Evolutionary conservation across 2,113 vertebrate genomes (phyloP), one percentile per base, ranked within the genome.

Genomic region (Pedionomus torquatus): DNA sequence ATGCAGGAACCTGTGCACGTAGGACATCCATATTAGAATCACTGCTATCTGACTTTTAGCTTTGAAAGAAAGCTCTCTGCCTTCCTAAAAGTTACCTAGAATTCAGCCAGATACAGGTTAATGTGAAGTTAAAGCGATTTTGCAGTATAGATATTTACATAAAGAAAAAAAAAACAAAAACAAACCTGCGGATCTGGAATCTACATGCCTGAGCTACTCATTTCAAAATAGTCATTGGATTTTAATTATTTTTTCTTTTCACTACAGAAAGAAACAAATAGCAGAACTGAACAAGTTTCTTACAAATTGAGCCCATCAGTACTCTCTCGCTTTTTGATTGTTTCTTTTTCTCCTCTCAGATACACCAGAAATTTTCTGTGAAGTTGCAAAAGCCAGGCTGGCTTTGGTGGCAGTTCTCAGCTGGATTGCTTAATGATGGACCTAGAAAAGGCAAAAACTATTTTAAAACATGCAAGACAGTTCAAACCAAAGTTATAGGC

Each of bases 401-500:
- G 51, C 55, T 93, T 86, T 61, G 46, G 78, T 94, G 55, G 87
- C 41, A 81, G 26, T 72, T 89, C 39, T 78, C 87, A 92, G 83
- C 58, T 89, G 63, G 28, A 20, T 91, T 85, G 61, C 77, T 94
- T 94, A 89, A 91, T 95, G 83, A 84, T 76, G 87, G 92, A 84
- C 63, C 70, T 72, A 55, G 66, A 66, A 95, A 95, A 89, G 75
- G 64, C 31, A 70, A 95, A 87, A 86, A 16, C 70, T 95, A 91
- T 96, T 97, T 92, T 95, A 87, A 91, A 95, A 52, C 28, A 82
- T 69, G 44, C 46, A 87, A 6, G 41, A 21, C 26, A 84, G 83
- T 46, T 82, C 58, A 97, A 91, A 93, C 89, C 89, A 95, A 97
- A 97, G 95, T 97, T 97, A 95, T 2, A 95, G 94, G 61, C 87